Conservation (phyloP, 2,113 vertebrate genomes). For the Gnathonemus longibarbis region DNA sequence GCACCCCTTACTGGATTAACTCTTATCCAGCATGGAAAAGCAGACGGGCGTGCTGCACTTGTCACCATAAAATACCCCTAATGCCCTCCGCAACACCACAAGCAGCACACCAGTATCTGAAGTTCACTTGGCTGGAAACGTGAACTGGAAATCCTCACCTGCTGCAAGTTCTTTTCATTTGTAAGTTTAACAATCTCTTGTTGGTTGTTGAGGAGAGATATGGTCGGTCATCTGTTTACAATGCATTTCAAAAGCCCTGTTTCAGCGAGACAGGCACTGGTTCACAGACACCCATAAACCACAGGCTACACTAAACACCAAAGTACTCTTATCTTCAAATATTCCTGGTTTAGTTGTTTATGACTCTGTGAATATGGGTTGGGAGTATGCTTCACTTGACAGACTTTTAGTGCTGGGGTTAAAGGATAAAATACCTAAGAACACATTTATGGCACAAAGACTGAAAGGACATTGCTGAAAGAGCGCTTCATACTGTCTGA, state of each 20-base stretch:
- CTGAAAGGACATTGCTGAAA: slow-evolving; percentile 17
- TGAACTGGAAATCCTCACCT: neutral
- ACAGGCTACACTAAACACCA: slow-evolving; percentile 25
- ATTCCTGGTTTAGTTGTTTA: neutral
- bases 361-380: neutral
- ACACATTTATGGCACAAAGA: neutral
- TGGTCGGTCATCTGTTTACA: neutral
- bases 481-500: neutral
- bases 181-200: neutral
- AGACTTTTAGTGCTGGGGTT: neutral
- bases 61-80: neutral
- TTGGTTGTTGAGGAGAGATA: neutral
- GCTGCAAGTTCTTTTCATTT: neutral
- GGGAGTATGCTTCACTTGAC: neutral
- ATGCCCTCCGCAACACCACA: neutral
- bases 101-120: neutral
- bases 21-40: neutral
- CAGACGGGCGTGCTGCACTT: neutral
- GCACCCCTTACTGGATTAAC: neutral
- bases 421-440: neutral
- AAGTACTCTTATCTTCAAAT: slow-evolving; percentile 31
- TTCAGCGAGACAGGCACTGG: slow-evolving; percentile 7
- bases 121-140: neutral
- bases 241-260: neutral
- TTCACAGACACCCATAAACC: slow-evolving; percentile 21